Evolutionary conservation across 1,140 invertebrate genomes (phyloP).

Genomic region (Cydia splendana): DNA sequence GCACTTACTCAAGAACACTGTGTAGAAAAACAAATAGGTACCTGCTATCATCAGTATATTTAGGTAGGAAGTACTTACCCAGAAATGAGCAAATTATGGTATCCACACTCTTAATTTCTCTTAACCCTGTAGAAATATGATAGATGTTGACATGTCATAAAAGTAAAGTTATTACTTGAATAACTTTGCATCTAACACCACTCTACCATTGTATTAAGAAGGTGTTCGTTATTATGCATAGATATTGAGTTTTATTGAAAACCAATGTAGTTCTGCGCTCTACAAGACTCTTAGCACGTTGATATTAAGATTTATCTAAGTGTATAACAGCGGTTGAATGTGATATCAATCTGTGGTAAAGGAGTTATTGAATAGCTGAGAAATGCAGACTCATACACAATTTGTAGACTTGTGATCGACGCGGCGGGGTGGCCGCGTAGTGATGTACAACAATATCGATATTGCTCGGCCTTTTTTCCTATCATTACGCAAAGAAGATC

Average conservation of each 20-base stretch:
- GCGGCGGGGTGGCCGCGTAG: constrained; percentile 61
- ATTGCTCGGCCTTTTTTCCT: constrained; percentile 18
- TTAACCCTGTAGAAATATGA: too few species aligned
- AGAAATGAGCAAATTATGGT: too few species aligned
- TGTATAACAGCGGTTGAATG: constrained; percentile 11
- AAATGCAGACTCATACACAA: constrained; percentile 65
- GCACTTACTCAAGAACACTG: too few species aligned
- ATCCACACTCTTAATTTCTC: too few species aligned
- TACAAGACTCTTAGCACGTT: background rate
- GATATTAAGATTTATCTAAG: constrained; percentile 4
- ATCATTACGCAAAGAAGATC: too few species aligned
- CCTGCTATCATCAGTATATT: too few species aligned
- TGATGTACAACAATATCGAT: constrained; percentile 43
- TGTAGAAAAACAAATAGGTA: too few species aligned
- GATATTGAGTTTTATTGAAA: background rate
- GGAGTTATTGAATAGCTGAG: constrained; percentile 68
- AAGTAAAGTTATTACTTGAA: background rate
- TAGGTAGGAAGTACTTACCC: too few species aligned
- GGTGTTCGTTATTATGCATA: background rate
- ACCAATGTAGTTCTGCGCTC: constrained; percentile 4
- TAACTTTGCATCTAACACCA: background rate
- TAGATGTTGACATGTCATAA: background rate
- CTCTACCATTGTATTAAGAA: background rate
- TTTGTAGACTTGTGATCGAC: constrained; percentile 61
- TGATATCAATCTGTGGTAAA: constrained; percentile 63